Percentiles rank a stretch among this genome's conserved stretches.
Conservation (phyloP, 2,113 vertebrate genomes). For the Phoenicopterus ruber region DNA sequence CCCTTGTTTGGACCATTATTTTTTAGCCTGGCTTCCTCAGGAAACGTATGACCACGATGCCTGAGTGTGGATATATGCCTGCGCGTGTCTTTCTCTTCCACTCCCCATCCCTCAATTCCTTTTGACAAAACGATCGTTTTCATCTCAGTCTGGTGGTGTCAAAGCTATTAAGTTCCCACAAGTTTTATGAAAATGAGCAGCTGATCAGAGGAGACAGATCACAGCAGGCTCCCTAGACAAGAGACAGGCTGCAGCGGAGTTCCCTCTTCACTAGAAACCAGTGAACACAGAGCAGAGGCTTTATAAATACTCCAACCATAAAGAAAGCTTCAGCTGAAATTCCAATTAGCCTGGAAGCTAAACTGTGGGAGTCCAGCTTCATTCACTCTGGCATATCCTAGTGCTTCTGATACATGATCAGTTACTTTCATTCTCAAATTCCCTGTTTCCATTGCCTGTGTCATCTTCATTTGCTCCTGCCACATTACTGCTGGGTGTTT, state of each 20-base stretch:
- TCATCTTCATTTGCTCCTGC: background rate
- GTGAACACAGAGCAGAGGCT: background rate
- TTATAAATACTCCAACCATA: background rate
- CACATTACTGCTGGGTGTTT: background rate
- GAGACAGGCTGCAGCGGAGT: background rate
- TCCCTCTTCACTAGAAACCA: background rate
- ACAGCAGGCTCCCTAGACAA: background rate
- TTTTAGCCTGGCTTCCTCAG: background rate
- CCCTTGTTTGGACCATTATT: background rate
- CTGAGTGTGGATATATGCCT: background rate
- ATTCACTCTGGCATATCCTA: background rate
- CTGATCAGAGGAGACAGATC: background rate
- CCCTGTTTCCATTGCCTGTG: background rate
- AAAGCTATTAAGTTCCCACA: background rate
- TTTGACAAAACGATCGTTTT: background rate
- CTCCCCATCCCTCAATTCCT: background rate
- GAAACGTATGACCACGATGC: background rate
- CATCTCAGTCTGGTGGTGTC: background rate
- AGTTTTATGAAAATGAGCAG: background rate
- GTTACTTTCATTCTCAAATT: background rate
- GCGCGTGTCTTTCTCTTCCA: background rate
- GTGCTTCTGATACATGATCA: background rate
- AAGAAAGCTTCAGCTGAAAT: background rate
- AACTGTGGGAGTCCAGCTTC: background rate
- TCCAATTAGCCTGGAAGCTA: background rate